These are phyloP conservation scores for Agelaius tricolor DNA, from an alignment of 2,113 vertebrate genomes.

Conservation along the genomic window DNA sequence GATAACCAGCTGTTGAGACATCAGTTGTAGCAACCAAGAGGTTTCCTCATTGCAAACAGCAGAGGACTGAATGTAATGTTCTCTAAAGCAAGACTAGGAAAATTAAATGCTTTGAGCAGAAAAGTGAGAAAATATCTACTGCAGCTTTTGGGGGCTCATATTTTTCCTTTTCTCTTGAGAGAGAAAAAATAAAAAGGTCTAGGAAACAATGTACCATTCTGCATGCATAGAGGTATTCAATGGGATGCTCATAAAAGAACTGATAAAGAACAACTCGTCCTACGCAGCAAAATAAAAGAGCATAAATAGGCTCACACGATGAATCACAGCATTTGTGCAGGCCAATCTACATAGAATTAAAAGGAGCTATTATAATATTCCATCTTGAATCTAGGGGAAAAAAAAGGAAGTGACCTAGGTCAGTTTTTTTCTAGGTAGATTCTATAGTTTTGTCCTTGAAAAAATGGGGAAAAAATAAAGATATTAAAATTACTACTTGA, in stretches of 20 bases:
- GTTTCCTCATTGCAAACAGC: neutral
- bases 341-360: neutral
- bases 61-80: neutral
- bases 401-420: neutral
- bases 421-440: neutral
- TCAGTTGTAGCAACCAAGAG: neutral
- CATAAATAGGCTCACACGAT: neutral
- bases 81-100: neutral
- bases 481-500: neutral
- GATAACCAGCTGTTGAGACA: neutral
- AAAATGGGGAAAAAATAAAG: neutral
- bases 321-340: slow-evolving; percentile 28
- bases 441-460: neutral
- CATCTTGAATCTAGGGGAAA: neutral
- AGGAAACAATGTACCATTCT: neutral
- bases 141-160: neutral
- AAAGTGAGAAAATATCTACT: neutral
- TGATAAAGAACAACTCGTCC: slow-evolving; percentile 29
- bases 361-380: neutral
- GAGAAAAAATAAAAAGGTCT: neutral
- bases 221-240: neutral
- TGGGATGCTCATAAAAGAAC: neutral
- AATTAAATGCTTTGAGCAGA: neutral
- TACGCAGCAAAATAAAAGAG: neutral
- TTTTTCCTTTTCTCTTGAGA: neutral